Evolutionary conservation across 2,797 vertebrate species (phyloP).

Genomic region (Urophycis tenuis): DNA sequence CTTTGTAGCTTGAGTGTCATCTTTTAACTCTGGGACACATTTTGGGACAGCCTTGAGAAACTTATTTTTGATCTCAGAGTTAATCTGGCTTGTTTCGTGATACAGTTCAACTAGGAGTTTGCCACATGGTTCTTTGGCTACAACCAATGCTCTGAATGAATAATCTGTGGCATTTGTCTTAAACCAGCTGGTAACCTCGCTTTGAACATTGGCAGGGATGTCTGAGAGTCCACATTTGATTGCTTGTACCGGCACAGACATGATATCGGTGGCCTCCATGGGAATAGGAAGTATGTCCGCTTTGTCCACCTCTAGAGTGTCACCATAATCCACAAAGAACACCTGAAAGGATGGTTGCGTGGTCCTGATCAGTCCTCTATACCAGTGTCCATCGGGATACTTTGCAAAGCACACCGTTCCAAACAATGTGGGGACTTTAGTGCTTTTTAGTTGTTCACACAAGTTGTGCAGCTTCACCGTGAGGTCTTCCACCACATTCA

Average conservation of each 20-base stretch:
- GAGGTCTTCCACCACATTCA: conserved; percentile 68
- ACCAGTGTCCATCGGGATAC: conserved; percentile 85
- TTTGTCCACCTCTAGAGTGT: conserved; percentile 70
- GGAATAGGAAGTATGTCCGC: conserved; percentile 79
- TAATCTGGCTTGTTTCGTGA: conserved; percentile 74
- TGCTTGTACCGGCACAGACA: conserved; percentile 86
- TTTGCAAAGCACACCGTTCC: conserved; percentile 83
- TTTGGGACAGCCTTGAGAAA: conserved; percentile 44
- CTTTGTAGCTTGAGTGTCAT: conserved; percentile 4
- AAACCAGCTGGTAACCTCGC: conserved; percentile 78
- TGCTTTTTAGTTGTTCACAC: conserved; percentile 56
- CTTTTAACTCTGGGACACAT: conserved; percentile 5
- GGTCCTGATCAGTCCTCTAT: conserved; percentile 76
- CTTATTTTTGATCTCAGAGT: conserved; percentile 73
- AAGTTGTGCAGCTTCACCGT: conserved; percentile 60
- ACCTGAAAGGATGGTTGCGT: conserved; percentile 65
- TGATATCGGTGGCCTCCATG: conserved; percentile 73
- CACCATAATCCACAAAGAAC: conserved; percentile 94
- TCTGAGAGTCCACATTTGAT: conserved; percentile 82
- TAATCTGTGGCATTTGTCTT: conserved; percentile 65
- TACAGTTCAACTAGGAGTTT: conserved; percentile 84
- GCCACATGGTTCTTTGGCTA: conserved; percentile 81
- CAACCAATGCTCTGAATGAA: conserved; percentile 73
- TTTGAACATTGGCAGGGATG: conserved; percentile 61
- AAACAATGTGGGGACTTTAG: conserved; percentile 52